These are phyloP conservation scores for Dasyornis broadbenti DNA, from an alignment of 2,113 vertebrate species.

Conservation along the genomic window DNA sequence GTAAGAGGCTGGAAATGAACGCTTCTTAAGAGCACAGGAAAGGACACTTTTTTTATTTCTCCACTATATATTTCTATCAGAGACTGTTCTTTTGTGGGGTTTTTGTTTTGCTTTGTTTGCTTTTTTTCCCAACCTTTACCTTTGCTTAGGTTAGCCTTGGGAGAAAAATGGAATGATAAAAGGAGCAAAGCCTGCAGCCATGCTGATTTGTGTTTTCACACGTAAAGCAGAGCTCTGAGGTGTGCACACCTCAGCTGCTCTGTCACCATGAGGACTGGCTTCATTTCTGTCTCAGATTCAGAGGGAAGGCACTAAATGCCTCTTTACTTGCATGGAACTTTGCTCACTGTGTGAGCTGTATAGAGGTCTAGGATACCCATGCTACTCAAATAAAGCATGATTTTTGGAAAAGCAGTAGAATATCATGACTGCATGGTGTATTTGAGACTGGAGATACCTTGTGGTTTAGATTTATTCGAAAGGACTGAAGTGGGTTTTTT, in stretches of 20 bases:
- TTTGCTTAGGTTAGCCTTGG: not conserved
- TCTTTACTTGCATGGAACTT: not conserved
- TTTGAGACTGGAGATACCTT: not conserved
- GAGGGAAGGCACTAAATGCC: not conserved
- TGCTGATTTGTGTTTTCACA: not conserved
- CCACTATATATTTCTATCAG: not conserved
- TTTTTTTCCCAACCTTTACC: not conserved
- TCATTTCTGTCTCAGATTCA: not conserved
- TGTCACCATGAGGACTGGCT: conserved; percentile 9
- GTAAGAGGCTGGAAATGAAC: not conserved
- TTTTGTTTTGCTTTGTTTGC: not conserved
- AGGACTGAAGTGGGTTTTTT: not conserved
- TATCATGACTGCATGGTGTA: not conserved
- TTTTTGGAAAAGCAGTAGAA: not conserved
- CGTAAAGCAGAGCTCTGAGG: not conserved
- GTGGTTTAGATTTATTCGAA: not conserved
- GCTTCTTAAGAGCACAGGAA: not conserved
- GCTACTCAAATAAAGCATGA: not conserved
- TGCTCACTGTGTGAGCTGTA: not conserved
- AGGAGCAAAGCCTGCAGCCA: not conserved
- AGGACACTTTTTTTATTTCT: not conserved
- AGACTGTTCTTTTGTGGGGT: not conserved
- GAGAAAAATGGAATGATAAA: not conserved
- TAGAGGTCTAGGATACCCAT: not conserved
- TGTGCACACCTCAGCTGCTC: not conserved